These are phyloP conservation scores for Masticophis lateralis DNA, from an alignment of 2,797 vertebrate species.

Conservation along the genomic window DNA sequence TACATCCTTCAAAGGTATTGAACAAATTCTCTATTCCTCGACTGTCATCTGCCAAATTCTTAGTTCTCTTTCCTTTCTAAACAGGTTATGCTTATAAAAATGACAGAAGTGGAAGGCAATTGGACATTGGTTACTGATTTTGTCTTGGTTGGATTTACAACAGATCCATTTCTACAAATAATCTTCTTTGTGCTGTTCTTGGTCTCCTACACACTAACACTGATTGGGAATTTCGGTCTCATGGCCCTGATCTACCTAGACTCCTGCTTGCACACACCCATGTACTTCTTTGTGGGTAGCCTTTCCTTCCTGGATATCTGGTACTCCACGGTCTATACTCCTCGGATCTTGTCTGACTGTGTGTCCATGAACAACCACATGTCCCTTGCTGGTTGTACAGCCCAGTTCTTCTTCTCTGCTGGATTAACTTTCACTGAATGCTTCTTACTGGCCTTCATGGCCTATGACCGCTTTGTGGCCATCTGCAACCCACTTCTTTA, in stretches of 20 bases:
- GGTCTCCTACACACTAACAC: conserved; percentile 11
- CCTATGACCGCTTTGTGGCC: conserved; percentile 50
- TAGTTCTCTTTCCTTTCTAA: background rate
- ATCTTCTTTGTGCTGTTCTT: conserved; percentile 47
- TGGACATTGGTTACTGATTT: conserved; percentile 23
- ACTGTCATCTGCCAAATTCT: too few relatives aligned
- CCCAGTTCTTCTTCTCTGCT: conserved; percentile 56
- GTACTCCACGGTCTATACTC: conserved; percentile 58
- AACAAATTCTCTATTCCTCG: background rate
- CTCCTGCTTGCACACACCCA: conserved; percentile 35
- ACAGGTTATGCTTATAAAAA: background rate
- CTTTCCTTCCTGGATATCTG: conserved; percentile 55
- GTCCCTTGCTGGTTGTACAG: conserved; percentile 43
- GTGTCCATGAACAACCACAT: conserved; percentile 47
- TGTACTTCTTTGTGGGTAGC: conserved; percentile 58
- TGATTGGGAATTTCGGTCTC: conserved; percentile 46
- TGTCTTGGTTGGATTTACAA: conserved; percentile 49
- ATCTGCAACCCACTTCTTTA: conserved; percentile 51
- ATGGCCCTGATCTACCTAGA: conserved; percentile 35
- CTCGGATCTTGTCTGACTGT: conserved; percentile 52
- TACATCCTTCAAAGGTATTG: background rate
- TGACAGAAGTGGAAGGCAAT: conserved; percentile 31
- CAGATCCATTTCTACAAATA: conserved; percentile 25
- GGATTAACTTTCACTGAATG: conserved; percentile 44
- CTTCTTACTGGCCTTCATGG: conserved; percentile 52